Evolutionary conservation across 92 coral and sea anemone genomes (phyloP), one percentile per base, ranked within the genome.

Genomic region (Montipora capitata): DNA sequence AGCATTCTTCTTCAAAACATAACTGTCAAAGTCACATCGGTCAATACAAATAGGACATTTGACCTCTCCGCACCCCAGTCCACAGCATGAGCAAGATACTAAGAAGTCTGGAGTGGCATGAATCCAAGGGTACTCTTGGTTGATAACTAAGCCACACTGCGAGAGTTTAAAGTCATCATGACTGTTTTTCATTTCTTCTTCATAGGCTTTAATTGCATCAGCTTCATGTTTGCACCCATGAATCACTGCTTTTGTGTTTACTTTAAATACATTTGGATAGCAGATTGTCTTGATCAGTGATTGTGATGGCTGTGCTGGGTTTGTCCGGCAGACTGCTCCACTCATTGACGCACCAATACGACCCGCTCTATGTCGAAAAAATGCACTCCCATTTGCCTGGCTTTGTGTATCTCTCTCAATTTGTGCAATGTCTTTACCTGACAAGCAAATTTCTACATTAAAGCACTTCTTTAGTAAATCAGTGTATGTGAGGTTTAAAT

Each of bases 291-390:
- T 90, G 18, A 93, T 87, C 57, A 87, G 74, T 11, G 93, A 87
- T 35, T 74, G 90, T 14, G 92, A 81, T 41, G 96, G 91, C 73
- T 78, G 90, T 18, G 91, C 89, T 27, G 90, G 85, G 71, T 91
- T 88, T 11, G 93, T 91, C 59, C 84, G 92, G 20, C 79, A 80
- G 18, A 74, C 96, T 5, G 94, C 87, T 18, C 79, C 76, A 84
- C 94, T 79, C 48, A 62, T 27, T 0, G 94, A 91, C 1, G 93
- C 94, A 49, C 94, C 93, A 68, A 94, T 91, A 40, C 90, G 81
- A 15, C 96, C 96, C 7, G 91, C 91, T 18, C 94, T 85, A 73
- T 94, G 94, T 74, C 56, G 81, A 58, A 76, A 94, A 86, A 94
- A 94, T 11, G 87, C 89, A 59, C 85, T 35, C 40, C 93, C 87